Evolutionary conservation across 2,888 invertebrate genomes (phyloP), one percentile per base, ranked within the genome.

Genomic region (Pilophorus perplexus): DNA sequence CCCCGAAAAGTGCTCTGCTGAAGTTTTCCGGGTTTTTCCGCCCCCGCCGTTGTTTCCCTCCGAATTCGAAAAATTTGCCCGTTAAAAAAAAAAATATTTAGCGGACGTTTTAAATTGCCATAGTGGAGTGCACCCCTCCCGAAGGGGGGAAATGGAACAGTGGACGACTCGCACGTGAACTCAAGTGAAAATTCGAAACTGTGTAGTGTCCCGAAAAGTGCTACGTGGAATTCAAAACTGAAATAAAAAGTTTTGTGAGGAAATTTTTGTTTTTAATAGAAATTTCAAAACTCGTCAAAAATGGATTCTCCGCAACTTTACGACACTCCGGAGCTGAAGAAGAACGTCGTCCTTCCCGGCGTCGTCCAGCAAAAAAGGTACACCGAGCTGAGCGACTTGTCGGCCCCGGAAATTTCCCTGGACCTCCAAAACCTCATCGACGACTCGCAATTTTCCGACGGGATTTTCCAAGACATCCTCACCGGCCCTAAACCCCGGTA

Each of bases 341-440:
- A 73, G 73, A 73, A 80, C 79, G 72, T 79, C 79, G 71, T 57
- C 18, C 20, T 55, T 14, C 27, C 76, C 78, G 42, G 74, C 67
- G 73, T 72, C 70, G 25, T 52, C 2, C 64, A 28, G 3, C 64
- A 37, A 52, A 70, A 70, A 38, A 79, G 80, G 22, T 81, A 82
- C 68, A 83, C 82, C 44, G 92, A 93, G 75, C 80, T 93, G 69
- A 89, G 90, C 76, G 93, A 93, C 77, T 83, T 95, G 74, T 93
- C 92, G 77, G 89, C 90, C 67, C 91, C 93, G 72, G 95, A 95
- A 79, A 92, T 94, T 77, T 91, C 92, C 71, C 81, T 95, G 75
- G 94, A 95, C 76, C 81, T 95, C 72, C 93, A 94, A 76, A 89
- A 91, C 78, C 83, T 95, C 74, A 93, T 95, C 75, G 93, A 93